Evolutionary conservation across 2,113 vertebrate species (phyloP).

Genomic region (Tinamus guttatus): DNA sequence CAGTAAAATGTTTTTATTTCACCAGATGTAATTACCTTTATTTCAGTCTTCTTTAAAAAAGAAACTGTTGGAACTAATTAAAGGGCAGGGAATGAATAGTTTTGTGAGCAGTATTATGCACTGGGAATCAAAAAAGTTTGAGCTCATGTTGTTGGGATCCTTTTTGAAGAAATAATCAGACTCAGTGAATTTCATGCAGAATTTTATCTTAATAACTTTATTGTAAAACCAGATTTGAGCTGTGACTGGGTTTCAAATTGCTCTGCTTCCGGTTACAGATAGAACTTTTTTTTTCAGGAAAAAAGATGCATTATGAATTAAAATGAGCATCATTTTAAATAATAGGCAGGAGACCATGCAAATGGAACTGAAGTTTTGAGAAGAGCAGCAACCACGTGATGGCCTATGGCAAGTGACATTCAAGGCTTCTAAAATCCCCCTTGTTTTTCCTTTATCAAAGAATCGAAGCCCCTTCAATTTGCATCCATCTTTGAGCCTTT

Average conservation of each 20-base stretch:
- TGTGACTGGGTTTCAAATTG: not conserved
- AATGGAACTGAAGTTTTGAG: not conserved
- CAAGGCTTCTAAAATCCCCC: not conserved
- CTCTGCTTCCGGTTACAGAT: not conserved
- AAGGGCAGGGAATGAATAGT: not conserved
- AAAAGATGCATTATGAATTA: not conserved
- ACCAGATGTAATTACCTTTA: not conserved
- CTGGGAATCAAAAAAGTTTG: not conserved
- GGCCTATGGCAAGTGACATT: rapidly evolving
- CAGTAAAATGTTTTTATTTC: not conserved
- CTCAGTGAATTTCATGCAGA: not conserved
- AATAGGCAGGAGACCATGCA: not conserved
- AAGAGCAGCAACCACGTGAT: not conserved
- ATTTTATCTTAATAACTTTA: not conserved
- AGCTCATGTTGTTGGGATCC: not conserved
- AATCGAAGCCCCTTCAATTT: not conserved
- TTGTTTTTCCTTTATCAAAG: not conserved
- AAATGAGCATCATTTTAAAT: not conserved
- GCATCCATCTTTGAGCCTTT: not conserved
- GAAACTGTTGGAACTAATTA: not conserved
- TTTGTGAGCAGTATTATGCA: not conserved
- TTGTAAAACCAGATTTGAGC: not conserved
- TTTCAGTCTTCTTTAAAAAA: not conserved
- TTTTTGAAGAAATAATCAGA: not conserved
- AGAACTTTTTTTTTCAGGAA: not conserved